Evolutionary conservation across 2,888 invertebrate genomes (phyloP).

Genomic region (Ichneumon xanthorius): DNA sequence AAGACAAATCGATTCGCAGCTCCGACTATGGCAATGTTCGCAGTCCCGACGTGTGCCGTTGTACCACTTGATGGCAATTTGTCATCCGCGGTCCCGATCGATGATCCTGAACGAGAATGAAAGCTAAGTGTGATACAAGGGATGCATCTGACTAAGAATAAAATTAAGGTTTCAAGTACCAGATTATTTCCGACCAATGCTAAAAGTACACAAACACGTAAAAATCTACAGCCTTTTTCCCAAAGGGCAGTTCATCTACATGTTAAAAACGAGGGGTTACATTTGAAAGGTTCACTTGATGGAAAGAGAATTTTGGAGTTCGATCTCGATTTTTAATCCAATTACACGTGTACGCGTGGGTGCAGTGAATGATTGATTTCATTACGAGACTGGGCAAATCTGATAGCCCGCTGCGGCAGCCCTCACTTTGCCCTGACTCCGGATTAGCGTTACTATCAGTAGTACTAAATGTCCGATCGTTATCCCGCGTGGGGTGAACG

Average conservation of each 20-base stretch:
- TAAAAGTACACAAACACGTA: background rate
- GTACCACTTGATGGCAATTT: slow-evolving; percentile 27
- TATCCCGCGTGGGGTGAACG: slow-evolving; percentile 71
- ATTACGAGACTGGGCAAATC: slow-evolving; percentile 58
- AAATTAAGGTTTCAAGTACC: background rate
- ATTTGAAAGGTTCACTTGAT: background rate
- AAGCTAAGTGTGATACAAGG: background rate
- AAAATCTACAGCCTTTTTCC: too few relatives aligned
- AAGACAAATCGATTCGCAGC: slow-evolving; percentile 65
- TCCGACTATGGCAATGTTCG: slow-evolving; percentile 44
- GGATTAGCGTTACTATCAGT: slow-evolving; percentile 82
- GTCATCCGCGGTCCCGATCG: slow-evolving; percentile 42
- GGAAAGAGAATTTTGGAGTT: background rate
- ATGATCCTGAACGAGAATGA: slow-evolving; percentile 38
- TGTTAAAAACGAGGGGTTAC: background rate
- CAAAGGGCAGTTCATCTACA: background rate
- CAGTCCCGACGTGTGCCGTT: slow-evolving; percentile 15
- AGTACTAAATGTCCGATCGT: slow-evolving; percentile 81
- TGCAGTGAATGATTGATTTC: slow-evolving; percentile 59
- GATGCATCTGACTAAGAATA: background rate
- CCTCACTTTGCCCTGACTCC: slow-evolving; percentile 70
- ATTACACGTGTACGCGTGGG: slow-evolving; percentile 25
- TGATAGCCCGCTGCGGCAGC: slow-evolving; percentile 58
- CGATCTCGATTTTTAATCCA: slow-evolving; percentile 18
- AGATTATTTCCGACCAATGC: background rate